phyloP scores from a whole-genome alignment of 2,888 invertebrate species.

The Eilema griseolum region DNA sequence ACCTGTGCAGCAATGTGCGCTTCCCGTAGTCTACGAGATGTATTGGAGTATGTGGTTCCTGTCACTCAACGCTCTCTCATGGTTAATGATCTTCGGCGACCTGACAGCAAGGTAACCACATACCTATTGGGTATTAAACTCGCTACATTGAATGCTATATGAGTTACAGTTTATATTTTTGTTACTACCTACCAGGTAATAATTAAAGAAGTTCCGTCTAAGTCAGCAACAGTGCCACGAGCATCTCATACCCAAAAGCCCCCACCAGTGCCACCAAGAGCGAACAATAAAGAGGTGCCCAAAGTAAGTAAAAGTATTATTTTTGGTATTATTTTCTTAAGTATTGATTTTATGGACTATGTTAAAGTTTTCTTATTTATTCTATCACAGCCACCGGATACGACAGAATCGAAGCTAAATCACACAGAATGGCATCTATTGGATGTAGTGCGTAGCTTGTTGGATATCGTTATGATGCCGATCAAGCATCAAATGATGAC shows the following conservation, averaged over 20 bases:
- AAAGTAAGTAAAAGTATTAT: constrained; percentile 54
- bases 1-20: constrained; percentile 95
- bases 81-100: constrained; percentile 58
- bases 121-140: background rate
- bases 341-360: background rate
- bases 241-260: constrained; percentile 73
- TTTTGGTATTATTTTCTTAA: background rate
- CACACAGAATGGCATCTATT: constrained; percentile 89
- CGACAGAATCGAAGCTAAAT: constrained; percentile 55
- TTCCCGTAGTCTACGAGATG: constrained; percentile 75
- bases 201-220: constrained; percentile 69
- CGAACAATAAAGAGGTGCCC: constrained; percentile 63
- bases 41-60: constrained; percentile 77
- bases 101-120: constrained; percentile 66
- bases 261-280: constrained; percentile 78
- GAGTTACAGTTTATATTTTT: constrained; percentile 6
- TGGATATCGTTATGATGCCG: constrained; percentile 94
- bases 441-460: constrained; percentile 93
- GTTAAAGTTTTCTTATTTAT: background rate
- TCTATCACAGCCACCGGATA: constrained; percentile 59
- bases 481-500: constrained; percentile 87
- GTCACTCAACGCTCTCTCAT: constrained; percentile 67
- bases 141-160: background rate
- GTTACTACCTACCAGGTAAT: constrained; percentile 49
- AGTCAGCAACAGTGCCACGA: constrained; percentile 76